These are phyloP conservation scores for Pentamera pediparva DNA, from an alignment of 53 echinoderm and acorn worm genomes.

Conservation along the genomic window DNA sequence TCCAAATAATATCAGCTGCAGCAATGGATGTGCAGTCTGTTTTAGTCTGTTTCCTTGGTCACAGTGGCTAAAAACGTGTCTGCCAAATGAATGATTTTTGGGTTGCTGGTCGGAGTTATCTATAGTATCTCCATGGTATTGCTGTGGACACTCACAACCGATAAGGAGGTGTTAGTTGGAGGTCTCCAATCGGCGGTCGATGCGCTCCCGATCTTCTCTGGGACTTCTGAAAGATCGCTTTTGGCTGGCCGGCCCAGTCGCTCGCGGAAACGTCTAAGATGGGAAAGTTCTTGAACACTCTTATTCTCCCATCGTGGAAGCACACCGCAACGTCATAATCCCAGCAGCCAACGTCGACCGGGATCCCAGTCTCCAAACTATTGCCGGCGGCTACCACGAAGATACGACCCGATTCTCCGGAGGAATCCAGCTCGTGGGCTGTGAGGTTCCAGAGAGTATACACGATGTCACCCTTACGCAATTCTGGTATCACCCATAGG, in stretches of 20 bases:
- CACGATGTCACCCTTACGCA: slow-evolving; percentile 6
- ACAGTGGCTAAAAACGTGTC: no score
- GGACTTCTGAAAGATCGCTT: not conserved
- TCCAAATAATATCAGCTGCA: no score
- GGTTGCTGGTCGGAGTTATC: no score
- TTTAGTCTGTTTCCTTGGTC: no score
- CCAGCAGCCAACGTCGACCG: slow-evolving; percentile 9
- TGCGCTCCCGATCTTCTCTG: not conserved
- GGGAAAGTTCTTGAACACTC: not conserved
- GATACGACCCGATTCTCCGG: not conserved
- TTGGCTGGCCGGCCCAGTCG: not conserved
- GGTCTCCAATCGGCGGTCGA: no score
- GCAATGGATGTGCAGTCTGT: no score
- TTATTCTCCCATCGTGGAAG: slow-evolving; percentile 19
- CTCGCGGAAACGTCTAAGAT: not conserved
- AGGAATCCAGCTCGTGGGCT: not conserved
- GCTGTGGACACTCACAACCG: no score
- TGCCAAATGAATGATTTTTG: no score
- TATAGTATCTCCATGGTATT: no score
- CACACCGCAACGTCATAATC: slow-evolving; percentile 1
- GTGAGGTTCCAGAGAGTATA: slow-evolving; percentile 11
- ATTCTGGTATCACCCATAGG: not conserved
- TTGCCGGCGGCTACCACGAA: slow-evolving; percentile 13
- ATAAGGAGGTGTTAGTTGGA: no score
- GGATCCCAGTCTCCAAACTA: slow-evolving; percentile 26